A percentile compares a stretch with the other conserved stretches of the same genome.
Conservation (phyloP, 2,888 invertebrate species). For the Yponomeuta malinellus region DNA sequence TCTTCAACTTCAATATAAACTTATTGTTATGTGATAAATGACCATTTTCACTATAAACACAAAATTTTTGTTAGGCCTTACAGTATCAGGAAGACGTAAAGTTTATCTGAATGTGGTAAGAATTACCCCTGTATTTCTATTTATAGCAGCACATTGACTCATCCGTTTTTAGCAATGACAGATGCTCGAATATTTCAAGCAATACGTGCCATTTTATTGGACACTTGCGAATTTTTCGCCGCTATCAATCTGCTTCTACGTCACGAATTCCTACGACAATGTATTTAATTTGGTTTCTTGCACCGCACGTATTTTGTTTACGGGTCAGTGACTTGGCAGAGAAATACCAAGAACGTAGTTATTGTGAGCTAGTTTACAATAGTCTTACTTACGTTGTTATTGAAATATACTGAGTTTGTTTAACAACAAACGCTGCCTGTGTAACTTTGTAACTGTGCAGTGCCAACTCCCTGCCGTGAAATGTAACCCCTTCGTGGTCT, state of each 20-base stretch:
- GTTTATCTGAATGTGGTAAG: too few relatives aligned
- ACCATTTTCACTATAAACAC: too few relatives aligned
- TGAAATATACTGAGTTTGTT: slow-evolving; percentile 28
- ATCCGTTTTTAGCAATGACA: slow-evolving; percentile 7
- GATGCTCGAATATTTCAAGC: not conserved
- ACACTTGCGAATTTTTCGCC: not conserved
- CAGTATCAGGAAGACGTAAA: too few relatives aligned
- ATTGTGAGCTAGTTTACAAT: slow-evolving; percentile 46
- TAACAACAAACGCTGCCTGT: not conserved
- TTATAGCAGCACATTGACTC: not conserved
- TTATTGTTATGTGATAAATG: too few relatives aligned
- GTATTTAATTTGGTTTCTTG: slow-evolving; percentile 8
- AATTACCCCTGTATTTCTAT: not conserved
- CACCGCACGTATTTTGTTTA: slow-evolving; percentile 42
- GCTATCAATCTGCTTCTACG: slow-evolving; percentile 9
- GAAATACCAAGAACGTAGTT: slow-evolving; percentile 3
- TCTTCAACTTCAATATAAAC: too few relatives aligned
- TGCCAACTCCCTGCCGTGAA: not conserved
- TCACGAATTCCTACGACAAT: slow-evolving; percentile 12
- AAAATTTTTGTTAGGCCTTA: too few relatives aligned
- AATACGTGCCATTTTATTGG: not conserved
- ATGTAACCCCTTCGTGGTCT: not conserved
- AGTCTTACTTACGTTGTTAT: slow-evolving; percentile 48
- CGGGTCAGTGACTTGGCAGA: slow-evolving; percentile 56
- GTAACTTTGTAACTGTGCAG: not conserved